Percentiles rank a stretch among this genome's conserved stretches.
Evolutionary conservation across 2,113 vertebrate genomes (phyloP).

Genomic region (Hippoglossus stenolepis): DNA sequence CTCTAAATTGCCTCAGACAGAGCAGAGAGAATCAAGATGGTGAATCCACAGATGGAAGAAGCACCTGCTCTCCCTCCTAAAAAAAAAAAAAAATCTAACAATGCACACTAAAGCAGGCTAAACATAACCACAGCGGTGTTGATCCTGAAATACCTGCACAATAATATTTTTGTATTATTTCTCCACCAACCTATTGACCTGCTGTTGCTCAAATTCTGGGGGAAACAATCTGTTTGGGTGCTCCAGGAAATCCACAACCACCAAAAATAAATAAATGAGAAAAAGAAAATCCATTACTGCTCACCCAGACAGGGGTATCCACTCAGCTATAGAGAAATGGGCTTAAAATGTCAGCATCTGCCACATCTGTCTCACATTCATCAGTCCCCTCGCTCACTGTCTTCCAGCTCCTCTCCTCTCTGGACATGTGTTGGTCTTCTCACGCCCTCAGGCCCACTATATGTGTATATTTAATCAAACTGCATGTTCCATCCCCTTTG

Average conservation of each 20-base stretch:
- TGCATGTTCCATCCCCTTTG: slow-evolving; percentile 34
- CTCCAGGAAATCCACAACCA: slow-evolving; percentile 33
- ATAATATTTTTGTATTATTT: slow-evolving; percentile 10
- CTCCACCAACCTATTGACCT: slow-evolving; percentile 44
- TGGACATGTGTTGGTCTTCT: slow-evolving; percentile 14
- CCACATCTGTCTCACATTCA: slow-evolving; percentile 62
- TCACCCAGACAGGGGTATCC: slow-evolving; percentile 55
- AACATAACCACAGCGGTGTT: slow-evolving; percentile 1
- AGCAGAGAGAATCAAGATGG: slow-evolving; percentile 42
- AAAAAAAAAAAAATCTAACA: slow-evolving; percentile 1
- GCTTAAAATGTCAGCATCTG: slow-evolving; percentile 73
- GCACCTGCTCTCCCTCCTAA: slow-evolving; percentile 16
- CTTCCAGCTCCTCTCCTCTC: slow-evolving; percentile 23
- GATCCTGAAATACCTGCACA: slow-evolving; percentile 26
- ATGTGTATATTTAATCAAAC: slow-evolving; percentile 28
- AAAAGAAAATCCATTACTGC: slow-evolving; percentile 41
- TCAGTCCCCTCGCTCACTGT: slow-evolving; percentile 45
- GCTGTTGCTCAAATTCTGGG: slow-evolving; percentile 39
- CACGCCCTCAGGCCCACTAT: background rate
- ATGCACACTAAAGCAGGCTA: slow-evolving; percentile 4
- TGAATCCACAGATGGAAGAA: slow-evolving; percentile 33
- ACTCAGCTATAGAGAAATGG: slow-evolving; percentile 51
- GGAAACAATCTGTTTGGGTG: slow-evolving; percentile 46
- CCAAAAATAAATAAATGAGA: slow-evolving; percentile 1
- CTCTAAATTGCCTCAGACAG: slow-evolving; percentile 17